These are phyloP conservation scores for Drosophila affinis DNA, from an alignment of 2,888 invertebrate species.

Conservation along the genomic window DNA sequence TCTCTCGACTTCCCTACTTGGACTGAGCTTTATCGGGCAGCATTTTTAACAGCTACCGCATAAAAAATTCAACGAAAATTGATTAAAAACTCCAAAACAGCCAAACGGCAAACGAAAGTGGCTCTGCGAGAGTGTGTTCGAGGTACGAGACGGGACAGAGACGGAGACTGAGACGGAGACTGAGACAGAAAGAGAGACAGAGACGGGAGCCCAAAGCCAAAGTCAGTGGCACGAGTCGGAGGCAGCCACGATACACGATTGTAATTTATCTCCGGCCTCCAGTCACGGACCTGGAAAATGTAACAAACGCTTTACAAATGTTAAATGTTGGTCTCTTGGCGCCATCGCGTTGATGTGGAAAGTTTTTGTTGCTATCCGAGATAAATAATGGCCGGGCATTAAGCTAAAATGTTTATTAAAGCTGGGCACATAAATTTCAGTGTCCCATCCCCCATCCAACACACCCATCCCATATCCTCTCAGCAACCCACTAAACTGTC, in stretches of 20 bases:
- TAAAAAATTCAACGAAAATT: constrained; percentile 77
- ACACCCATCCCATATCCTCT: background rate
- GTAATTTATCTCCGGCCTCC: constrained; percentile 74
- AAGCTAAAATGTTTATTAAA: constrained; percentile 79
- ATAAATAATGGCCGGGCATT: constrained; percentile 74
- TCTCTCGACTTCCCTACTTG: constrained; percentile 38
- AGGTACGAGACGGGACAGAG: no score
- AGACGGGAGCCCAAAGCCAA: background rate
- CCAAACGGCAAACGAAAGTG: constrained; percentile 41
- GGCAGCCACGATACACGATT: constrained; percentile 46
- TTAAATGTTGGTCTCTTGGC: constrained; percentile 81
- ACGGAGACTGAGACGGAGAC: background rate
- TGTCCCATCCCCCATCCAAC: background rate
- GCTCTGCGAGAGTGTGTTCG: constrained; percentile 21
- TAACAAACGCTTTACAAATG: constrained; percentile 75
- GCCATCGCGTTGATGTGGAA: constrained; percentile 72
- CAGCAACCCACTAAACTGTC: constrained; percentile 71
- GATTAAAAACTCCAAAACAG: constrained; percentile 70
- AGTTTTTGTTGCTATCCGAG: constrained; percentile 40
- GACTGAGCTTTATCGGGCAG: constrained; percentile 56
- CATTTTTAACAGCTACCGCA: constrained; percentile 65
- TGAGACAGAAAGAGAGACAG: background rate
- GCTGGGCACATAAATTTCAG: constrained; percentile 59
- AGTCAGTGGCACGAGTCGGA: background rate
- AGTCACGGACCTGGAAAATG: constrained; percentile 59